Conservation (phyloP, 1,140 invertebrate genomes). For the Schmidtea mediterranea region DNA sequence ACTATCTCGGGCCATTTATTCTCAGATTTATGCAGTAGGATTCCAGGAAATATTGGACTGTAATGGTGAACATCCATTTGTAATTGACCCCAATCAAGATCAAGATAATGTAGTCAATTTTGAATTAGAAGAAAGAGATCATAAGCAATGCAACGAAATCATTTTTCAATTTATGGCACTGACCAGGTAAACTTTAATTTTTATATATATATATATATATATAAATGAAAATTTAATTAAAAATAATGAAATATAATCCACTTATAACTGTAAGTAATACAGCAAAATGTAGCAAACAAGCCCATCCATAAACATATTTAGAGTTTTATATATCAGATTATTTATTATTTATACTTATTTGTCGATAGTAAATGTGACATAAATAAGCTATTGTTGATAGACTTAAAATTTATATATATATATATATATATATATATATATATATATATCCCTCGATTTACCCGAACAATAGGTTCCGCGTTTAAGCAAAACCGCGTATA, state of each 20-base stretch:
- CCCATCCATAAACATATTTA: too few relatives aligned
- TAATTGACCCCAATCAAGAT: conserved; percentile 17
- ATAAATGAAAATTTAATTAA: neutral
- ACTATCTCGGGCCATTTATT: conserved; percentile 22
- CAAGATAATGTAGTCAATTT: conserved; percentile 11
- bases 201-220: neutral
- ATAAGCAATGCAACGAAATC: conserved; percentile 25
- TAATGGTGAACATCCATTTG: conserved; percentile 19
- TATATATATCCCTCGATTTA: too few relatives aligned
- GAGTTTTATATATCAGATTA: too few relatives aligned
- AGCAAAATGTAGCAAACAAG: too few relatives aligned
- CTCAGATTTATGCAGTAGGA: conserved; percentile 19
- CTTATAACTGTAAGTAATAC: too few relatives aligned
- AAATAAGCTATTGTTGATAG: too few relatives aligned
- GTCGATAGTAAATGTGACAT: too few relatives aligned
- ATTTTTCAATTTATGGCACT: conserved; percentile 26
- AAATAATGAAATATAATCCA: too few relatives aligned
- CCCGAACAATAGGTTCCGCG: too few relatives aligned
- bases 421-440: too few relatives aligned
- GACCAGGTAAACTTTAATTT: conserved; percentile 13
- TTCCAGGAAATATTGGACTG: conserved; percentile 21
- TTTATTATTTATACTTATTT: too few relatives aligned
- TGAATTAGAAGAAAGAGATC: conserved; percentile 17
- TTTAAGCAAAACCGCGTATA: too few relatives aligned
- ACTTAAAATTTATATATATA: conserved; percentile 1